Conservation (phyloP, 2,797 vertebrate species). For the Lacerta bilineata region DNA sequence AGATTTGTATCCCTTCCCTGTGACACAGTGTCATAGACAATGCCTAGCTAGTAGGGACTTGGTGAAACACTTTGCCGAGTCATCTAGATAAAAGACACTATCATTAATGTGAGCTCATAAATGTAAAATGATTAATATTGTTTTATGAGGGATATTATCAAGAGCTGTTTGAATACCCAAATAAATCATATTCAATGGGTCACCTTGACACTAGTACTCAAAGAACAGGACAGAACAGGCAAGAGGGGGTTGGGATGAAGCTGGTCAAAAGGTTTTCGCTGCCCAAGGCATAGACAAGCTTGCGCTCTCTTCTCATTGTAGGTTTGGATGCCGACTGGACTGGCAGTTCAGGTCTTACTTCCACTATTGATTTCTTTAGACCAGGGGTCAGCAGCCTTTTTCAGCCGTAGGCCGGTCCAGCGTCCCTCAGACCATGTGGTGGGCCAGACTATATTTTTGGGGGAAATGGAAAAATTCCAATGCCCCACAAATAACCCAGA, state of each 20-base stretch:
- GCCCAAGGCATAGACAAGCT: too few species aligned
- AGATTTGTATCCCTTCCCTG: slow-evolving; percentile 25
- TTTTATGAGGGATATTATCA: slow-evolving; percentile 70
- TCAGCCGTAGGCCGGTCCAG: too few species aligned
- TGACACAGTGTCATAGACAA: slow-evolving; percentile 59
- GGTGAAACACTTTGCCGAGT: slow-evolving; percentile 64
- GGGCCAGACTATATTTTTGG: too few species aligned
- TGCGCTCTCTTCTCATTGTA: too few species aligned
- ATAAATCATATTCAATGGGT: slow-evolving; percentile 63
- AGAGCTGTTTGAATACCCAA: slow-evolving; percentile 67
- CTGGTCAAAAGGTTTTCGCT: too few species aligned
- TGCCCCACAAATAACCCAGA: too few species aligned
- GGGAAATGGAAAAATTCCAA: too few species aligned
- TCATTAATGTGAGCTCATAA: slow-evolving; percentile 68
- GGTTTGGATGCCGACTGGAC: too few species aligned
- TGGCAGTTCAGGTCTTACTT: too few species aligned
- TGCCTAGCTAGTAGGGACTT: slow-evolving; percentile 60
- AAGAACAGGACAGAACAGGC: slow-evolving; percentile 28
- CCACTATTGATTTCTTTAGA: background rate
- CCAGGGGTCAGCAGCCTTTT: background rate
- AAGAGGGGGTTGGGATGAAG: slow-evolving; percentile 37
- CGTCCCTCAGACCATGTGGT: too few species aligned
- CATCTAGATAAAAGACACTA: slow-evolving; percentile 61
- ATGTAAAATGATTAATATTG: slow-evolving; percentile 70
- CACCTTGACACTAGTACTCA: slow-evolving; percentile 71